These are phyloP conservation scores for Cheirogaleus medius DNA, from an alignment of 2,113 vertebrate genomes.

Conservation along the genomic window DNA sequence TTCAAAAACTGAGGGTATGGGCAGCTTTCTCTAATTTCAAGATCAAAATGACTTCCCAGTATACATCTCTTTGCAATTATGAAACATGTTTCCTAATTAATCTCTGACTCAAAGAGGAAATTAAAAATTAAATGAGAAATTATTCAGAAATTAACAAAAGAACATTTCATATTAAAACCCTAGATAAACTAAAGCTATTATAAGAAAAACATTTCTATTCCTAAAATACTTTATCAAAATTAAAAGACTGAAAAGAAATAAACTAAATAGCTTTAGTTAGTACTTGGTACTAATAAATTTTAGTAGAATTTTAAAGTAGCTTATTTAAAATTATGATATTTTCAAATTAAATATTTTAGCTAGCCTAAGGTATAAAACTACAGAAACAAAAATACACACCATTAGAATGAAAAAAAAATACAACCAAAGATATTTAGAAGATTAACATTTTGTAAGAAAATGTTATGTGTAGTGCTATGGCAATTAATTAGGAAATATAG, in stretches of 20 bases:
- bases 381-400: not conserved
- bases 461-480: not conserved
- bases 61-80: not conserved
- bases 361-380: not conserved
- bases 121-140: not conserved
- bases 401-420: not conserved
- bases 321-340: not conserved
- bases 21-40: not conserved
- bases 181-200: not conserved
- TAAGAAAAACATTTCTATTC: not conserved
- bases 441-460: not conserved
- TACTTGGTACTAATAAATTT: not conserved
- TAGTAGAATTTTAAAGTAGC: not conserved
- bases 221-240: constrained; percentile 21
- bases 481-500: not conserved
- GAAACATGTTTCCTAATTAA: not conserved
- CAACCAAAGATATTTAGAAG: not conserved
- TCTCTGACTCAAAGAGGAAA: not conserved
- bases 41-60: not conserved
- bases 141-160: not conserved
- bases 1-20: not conserved
- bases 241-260: not conserved
- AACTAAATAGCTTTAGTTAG: not conserved
- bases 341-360: not conserved
- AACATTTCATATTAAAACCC: not conserved